A percentile compares a stretch with the other conserved stretches of the same genome.
These are phyloP conservation scores for Beris chalybata DNA, from an alignment of 2,888 invertebrate genomes.

Conservation along the genomic window DNA sequence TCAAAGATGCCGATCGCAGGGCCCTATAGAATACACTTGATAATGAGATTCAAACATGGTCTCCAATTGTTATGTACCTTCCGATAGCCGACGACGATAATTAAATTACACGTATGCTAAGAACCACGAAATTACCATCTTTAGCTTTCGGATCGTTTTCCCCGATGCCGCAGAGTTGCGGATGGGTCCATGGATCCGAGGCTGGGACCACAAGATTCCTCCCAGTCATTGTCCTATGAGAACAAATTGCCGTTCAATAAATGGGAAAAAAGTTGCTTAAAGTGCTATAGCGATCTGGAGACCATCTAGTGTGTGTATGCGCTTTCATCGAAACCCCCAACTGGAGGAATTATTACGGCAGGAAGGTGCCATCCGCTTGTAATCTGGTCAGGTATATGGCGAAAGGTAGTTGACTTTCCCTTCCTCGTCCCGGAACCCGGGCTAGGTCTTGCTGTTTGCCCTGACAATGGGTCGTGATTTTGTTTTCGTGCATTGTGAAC, in stretches of 20 bases:
- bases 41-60: no score
- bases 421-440: constrained; percentile 11
- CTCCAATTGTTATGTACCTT: no score
- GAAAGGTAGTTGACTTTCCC: constrained; percentile 16
- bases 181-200: no score
- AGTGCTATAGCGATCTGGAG: constrained; percentile 7
- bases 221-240: constrained; percentile 3
- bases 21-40: no score
- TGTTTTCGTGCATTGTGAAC: constrained; percentile 28
- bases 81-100: no score
- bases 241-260: constrained; percentile 17
- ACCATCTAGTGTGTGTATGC: constrained; percentile 1
- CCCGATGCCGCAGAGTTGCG: no score
- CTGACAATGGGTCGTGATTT: constrained; percentile 26
- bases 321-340: neutral
- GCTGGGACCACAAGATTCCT: neutral
- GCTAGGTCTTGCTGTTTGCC: neutral
- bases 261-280: neutral
- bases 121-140: constrained; percentile 1
- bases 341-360: neutral
- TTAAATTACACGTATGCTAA: constrained; percentile 1
- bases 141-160: neutral
- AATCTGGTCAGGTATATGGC: neutral
- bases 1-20: no score
- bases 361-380: constrained; percentile 5